These are phyloP conservation scores for Orthochromis malagaraziensis DNA, from an alignment of 2,113 vertebrate species.

Conservation along the genomic window DNA sequence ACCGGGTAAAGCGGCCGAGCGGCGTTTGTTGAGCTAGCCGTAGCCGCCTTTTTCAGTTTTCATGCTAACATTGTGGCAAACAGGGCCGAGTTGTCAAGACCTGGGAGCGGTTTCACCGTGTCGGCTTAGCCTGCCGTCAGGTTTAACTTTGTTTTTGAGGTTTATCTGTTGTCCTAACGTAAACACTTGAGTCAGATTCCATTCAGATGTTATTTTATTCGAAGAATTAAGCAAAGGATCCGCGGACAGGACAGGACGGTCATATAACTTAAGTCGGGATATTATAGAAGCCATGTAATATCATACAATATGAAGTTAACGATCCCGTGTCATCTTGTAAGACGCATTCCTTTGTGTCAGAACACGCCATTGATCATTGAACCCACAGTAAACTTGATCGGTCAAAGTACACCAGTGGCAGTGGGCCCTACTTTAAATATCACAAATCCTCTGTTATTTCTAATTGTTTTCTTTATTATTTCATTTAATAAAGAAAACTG, in stretches of 20 bases:
- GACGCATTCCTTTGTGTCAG: not conserved
- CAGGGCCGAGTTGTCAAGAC: not conserved
- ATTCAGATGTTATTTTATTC: not conserved
- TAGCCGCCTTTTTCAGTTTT: not conserved
- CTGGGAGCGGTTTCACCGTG: not conserved
- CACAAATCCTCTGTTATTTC: not conserved
- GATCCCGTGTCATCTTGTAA: not conserved
- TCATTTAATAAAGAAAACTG: not conserved
- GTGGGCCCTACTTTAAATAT: not conserved
- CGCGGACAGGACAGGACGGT: not conserved
- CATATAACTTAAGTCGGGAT: not conserved
- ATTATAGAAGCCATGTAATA: not conserved
- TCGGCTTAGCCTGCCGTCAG: not conserved
- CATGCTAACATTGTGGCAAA: not conserved
- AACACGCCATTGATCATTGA: not conserved
- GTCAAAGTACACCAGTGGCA: not conserved
- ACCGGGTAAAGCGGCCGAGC: constrained; percentile 29
- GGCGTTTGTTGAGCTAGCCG: not conserved
- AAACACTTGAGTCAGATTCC: not conserved
- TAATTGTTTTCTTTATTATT: not conserved
- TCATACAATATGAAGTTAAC: not conserved
- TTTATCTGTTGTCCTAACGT: not conserved
- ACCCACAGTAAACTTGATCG: not conserved
- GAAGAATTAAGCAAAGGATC: not conserved
- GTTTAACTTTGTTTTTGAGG: not conserved